These are phyloP conservation scores for Onychomys leucogaster DNA, from an alignment of 2,797 vertebrate species.

Conservation along the genomic window DNA sequence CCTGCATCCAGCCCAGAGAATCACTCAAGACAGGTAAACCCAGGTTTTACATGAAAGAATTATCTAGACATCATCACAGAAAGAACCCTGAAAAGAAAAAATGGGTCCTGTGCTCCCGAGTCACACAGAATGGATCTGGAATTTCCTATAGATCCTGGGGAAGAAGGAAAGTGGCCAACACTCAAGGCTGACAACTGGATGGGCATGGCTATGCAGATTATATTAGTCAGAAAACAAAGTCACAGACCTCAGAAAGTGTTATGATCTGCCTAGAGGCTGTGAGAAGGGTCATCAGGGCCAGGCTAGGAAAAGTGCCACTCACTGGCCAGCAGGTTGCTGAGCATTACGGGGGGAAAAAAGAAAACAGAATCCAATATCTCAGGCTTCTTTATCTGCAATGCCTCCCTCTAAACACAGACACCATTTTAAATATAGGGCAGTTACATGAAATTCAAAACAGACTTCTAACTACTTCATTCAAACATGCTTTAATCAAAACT, in stretches of 20 bases:
- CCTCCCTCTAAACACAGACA: background rate
- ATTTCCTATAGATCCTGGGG: background rate
- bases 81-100: background rate
- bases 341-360: slow-evolving; percentile 9
- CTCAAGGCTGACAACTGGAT: background rate
- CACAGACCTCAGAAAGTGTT: slow-evolving; percentile 46
- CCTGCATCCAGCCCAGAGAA: background rate
- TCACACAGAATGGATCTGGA: slow-evolving; percentile 17
- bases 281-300: background rate
- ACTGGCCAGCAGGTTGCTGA: background rate
- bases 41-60: background rate
- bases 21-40: background rate
- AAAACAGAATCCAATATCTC: background rate
- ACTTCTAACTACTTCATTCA: slow-evolving; percentile 28
- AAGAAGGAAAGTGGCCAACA: background rate
- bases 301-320: background rate
- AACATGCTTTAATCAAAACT: slow-evolving; percentile 43
- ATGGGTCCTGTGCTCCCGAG: background rate
- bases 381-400: background rate
- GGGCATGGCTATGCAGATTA: background rate
- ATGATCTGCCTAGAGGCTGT: slow-evolving; percentile 2
- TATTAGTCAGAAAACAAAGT: background rate
- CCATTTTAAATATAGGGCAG: background rate
- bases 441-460: slow-evolving; percentile 8
- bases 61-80: background rate